Evolutionary conservation across 2,888 invertebrate species (phyloP).

Genomic region (Anarsia innoxiella): DNA sequence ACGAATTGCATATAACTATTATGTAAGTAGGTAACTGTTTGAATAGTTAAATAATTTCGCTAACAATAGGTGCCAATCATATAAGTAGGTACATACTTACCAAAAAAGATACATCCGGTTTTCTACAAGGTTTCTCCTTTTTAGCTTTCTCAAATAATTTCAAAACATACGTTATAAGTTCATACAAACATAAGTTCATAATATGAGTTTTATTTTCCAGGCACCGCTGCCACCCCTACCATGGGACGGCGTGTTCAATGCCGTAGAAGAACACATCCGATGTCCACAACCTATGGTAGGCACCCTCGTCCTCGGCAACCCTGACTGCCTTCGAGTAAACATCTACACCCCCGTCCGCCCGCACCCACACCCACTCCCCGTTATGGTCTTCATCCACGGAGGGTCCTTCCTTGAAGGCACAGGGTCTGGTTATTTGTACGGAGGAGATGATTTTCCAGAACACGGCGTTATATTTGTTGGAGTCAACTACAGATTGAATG

Average conservation of each 20-base stretch:
- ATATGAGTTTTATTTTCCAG: no score
- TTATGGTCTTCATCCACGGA: conserved; percentile 79
- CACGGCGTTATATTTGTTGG: conserved; percentile 76
- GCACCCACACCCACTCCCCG: conserved; percentile 52
- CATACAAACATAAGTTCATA: no score
- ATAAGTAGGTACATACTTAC: no score
- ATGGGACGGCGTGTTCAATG: conserved; percentile 59
- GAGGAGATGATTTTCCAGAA: conserved; percentile 75
- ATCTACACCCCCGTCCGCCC: conserved; percentile 43
- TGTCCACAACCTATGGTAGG: conserved; percentile 50
- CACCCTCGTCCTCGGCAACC: conserved; percentile 39
- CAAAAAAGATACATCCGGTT: no score
- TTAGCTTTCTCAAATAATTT: no score
- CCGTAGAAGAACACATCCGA: conserved; percentile 53
- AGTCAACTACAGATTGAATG: conserved; percentile 75
- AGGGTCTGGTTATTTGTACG: conserved; percentile 74
- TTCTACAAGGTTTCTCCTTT: no score
- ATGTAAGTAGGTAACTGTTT: no score
- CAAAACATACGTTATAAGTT: no score
- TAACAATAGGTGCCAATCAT: no score
- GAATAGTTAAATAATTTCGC: no score
- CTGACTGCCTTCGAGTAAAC: conserved; percentile 57
- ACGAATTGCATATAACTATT: no score
- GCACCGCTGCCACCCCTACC: conserved; percentile 53
- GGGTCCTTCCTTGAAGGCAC: conserved; percentile 77